Evolutionary conservation across 2,113 vertebrate genomes (phyloP).

Genomic region (Sinocyclocheilus grahami): DNA sequence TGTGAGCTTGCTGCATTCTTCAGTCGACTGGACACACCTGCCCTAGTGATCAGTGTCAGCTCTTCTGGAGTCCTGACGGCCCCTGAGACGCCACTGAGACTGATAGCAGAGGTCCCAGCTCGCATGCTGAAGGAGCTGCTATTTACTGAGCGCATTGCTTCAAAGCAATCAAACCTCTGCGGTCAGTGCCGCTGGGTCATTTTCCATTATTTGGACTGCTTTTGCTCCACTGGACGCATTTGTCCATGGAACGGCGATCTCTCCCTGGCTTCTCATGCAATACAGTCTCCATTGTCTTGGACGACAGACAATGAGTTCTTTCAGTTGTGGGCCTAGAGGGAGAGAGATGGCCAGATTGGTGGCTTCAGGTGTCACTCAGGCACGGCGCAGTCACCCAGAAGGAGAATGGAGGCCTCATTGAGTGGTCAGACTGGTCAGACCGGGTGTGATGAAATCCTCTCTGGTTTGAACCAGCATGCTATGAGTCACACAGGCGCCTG

Average conservation of each 20-base stretch:
- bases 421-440: slow-evolving; percentile 47
- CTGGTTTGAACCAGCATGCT: neutral
- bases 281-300: slow-evolving; percentile 27
- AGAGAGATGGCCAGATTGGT: slow-evolving; percentile 4
- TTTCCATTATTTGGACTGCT: neutral
- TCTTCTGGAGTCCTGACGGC: slow-evolving; percentile 56
- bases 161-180: neutral
- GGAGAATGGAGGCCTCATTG: slow-evolving; percentile 7
- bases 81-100: neutral
- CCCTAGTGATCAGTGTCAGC: slow-evolving; percentile 60
- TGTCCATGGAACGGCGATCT: neutral
- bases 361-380: slow-evolving; percentile 19
- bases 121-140: neutral
- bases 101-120: neutral
- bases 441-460: slow-evolving; percentile 52
- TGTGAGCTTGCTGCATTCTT: slow-evolving; percentile 58
- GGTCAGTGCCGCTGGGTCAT: neutral
- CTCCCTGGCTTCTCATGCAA: neutral
- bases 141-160: neutral
- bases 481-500: slow-evolving; percentile 45
- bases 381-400: slow-evolving; percentile 1
- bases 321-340: neutral
- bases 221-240: neutral
- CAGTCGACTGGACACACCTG: slow-evolving; percentile 61
- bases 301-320: neutral